Percentiles rank a stretch among this genome's conserved stretches.
These are phyloP conservation scores for Sphaerophoria taeniata DNA, from an alignment of 2,888 invertebrate species.

Conservation along the genomic window DNA sequence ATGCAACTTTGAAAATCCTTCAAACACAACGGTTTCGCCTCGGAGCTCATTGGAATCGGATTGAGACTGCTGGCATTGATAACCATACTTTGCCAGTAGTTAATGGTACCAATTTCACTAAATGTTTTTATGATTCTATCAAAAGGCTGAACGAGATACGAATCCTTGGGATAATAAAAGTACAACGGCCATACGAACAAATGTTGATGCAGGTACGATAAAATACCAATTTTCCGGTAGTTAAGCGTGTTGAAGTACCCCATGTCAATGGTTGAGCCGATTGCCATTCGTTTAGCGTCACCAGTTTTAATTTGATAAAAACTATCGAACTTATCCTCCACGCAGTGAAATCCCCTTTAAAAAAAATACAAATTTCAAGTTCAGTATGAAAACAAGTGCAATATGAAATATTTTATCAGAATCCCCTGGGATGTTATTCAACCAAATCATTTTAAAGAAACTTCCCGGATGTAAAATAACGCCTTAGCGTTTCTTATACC, in stretches of 20 bases:
- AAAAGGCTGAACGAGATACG: constrained; percentile 43
- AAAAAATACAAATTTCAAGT: neutral
- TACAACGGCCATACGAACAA: constrained; percentile 55
- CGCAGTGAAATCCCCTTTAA: constrained; percentile 27
- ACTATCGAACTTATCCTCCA: constrained; percentile 1
- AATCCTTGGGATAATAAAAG: constrained; percentile 52
- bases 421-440: no score
- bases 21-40: constrained; percentile 44
- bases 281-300: constrained; percentile 40
- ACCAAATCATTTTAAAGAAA: no score
- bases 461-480: no score
- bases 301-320: constrained; percentile 42
- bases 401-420: no score
- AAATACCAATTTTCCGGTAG: constrained; percentile 22
- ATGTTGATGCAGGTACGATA: constrained; percentile 42
- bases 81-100: constrained; percentile 29
- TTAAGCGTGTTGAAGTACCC: constrained; percentile 52
- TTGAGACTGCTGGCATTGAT: constrained; percentile 31
- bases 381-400: no score
- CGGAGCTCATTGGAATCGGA: neutral
- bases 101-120: constrained; percentile 37
- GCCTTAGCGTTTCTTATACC: no score
- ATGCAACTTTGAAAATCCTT: constrained; percentile 51
- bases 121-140: constrained; percentile 15
- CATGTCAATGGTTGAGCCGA: constrained; percentile 55